Conservation (phyloP, 2,888 invertebrate species). For the Cephus nigrinus region DNA sequence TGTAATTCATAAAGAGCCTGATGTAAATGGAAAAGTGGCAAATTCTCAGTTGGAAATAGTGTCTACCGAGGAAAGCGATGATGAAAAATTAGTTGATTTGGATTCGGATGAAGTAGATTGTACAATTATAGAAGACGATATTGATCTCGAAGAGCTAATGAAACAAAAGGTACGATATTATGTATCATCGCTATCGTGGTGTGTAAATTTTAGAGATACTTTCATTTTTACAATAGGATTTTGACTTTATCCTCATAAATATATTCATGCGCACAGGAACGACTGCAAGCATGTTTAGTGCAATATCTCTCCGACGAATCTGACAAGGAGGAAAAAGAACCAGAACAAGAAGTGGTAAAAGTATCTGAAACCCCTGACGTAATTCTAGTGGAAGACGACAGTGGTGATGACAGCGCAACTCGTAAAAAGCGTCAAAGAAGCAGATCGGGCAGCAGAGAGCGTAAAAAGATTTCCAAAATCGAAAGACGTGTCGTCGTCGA, state of each 20-base stretch:
- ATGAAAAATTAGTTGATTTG: conserved; percentile 61
- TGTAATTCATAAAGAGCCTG: conserved; percentile 41
- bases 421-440: conserved; percentile 65
- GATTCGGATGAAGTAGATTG: conserved; percentile 73
- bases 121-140: conserved; percentile 83
- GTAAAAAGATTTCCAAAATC: conserved; percentile 49
- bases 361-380: conserved; percentile 69
- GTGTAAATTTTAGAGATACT: neutral
- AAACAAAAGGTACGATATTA: conserved; percentile 79
- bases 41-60: conserved; percentile 53
- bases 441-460: conserved; percentile 57
- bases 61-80: conserved; percentile 62
- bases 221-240: neutral
- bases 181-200: neutral
- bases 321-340: conserved; percentile 69
- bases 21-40: conserved; percentile 57
- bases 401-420: conserved; percentile 68
- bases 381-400: conserved; percentile 76
- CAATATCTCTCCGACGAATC: conserved; percentile 80
- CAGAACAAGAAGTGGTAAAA: conserved; percentile 61
- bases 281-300: conserved; percentile 80
- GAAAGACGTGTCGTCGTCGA: conserved; percentile 61
- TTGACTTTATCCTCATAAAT: conserved; percentile 3
- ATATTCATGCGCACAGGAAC: conserved; percentile 57
- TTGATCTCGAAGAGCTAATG: conserved; percentile 90